Conservation (phyloP, 2,113 vertebrate species). For the Macrotus californicus region DNA sequence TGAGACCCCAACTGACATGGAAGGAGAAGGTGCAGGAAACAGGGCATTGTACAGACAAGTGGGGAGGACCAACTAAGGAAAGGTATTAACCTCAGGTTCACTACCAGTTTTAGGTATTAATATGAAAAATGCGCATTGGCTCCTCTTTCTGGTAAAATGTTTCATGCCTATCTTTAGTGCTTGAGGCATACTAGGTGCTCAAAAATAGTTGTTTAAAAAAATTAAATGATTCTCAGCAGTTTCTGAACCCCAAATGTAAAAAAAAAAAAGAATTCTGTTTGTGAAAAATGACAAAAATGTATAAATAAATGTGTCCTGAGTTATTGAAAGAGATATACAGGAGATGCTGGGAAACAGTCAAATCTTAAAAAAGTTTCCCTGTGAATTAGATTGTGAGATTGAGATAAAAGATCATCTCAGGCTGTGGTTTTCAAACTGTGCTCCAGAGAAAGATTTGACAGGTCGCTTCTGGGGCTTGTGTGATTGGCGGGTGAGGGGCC, state of each 20-base stretch:
- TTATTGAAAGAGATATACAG: background rate
- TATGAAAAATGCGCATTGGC: background rate
- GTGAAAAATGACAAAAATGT: background rate
- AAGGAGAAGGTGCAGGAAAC: background rate
- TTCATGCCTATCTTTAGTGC: background rate
- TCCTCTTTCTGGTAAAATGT: background rate
- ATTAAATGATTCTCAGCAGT: background rate
- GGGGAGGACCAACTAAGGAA: background rate
- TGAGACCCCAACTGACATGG: background rate
- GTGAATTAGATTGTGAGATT: background rate
- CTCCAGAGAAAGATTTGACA: background rate
- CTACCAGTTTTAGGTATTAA: background rate
- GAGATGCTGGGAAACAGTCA: background rate
- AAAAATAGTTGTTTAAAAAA: background rate
- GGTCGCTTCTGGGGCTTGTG: background rate
- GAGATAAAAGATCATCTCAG: background rate
- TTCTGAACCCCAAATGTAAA: background rate
- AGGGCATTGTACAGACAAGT: background rate
- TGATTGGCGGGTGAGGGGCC: background rate
- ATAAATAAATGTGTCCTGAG: background rate
- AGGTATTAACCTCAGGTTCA: background rate
- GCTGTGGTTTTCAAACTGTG: background rate
- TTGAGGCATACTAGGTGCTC: background rate
- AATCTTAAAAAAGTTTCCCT: background rate
- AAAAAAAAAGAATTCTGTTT: background rate